Conservation (phyloP, 2,113 vertebrate species). For the Cinclus mexicanus region DNA sequence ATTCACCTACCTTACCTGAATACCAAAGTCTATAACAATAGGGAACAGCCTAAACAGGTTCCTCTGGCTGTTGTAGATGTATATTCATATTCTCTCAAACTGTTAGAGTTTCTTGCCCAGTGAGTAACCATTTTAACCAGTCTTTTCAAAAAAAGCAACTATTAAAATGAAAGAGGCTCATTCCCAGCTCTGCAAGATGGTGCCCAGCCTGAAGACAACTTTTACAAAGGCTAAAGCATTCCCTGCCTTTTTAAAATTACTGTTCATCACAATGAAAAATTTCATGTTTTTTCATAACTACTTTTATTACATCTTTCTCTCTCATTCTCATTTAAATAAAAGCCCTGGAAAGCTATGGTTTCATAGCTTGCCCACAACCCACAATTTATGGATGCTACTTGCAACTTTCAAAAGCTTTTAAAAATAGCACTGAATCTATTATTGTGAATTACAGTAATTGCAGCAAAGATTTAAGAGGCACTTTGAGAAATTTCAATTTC, state of each 20-base stretch:
- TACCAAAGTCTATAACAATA: neutral
- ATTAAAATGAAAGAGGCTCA: neutral
- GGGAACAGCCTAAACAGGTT: neutral
- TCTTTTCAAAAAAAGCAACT: neutral
- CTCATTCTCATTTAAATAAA: conserved; percentile 75
- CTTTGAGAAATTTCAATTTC: conserved; percentile 77
- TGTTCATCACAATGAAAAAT: conserved; percentile 8
- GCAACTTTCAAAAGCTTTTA: conserved; percentile 79
- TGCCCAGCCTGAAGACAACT: neutral
- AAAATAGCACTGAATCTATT: conserved; percentile 78
- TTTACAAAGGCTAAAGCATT: neutral
- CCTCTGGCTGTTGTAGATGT: neutral
- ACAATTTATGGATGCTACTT: conserved; percentile 75
- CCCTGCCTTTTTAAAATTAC: neutral
- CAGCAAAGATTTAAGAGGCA: conserved; percentile 76
- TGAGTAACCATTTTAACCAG: neutral
- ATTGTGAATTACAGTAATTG: conserved; percentile 80
- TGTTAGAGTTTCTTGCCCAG: neutral
- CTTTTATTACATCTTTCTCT: conserved; percentile 57
- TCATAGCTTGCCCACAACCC: conserved; percentile 68
- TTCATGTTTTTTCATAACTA: conserved; percentile 29
- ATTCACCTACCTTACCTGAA: neutral
- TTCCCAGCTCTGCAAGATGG: neutral
- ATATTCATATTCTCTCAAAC: neutral
- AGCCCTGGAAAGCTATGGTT: conserved; percentile 66